A percentile compares a stretch with the other conserved stretches of the same genome.
Conservation (phyloP, 2,888 invertebrate genomes). For the Dicycla oo region DNA sequence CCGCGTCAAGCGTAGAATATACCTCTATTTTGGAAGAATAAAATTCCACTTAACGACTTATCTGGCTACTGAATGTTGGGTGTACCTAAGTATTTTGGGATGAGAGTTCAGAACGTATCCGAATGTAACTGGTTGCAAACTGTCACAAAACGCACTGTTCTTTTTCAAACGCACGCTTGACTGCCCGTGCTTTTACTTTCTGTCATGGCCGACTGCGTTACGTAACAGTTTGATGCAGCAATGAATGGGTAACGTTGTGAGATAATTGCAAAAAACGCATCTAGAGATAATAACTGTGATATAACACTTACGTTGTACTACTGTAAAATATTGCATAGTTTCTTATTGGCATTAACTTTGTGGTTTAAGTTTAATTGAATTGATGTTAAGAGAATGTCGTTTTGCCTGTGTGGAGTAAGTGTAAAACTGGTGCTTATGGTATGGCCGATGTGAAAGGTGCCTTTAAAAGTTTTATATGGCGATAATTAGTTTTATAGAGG, state of each 20-base stretch:
- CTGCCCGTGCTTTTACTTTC: constrained; percentile 84
- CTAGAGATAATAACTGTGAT: constrained; percentile 58
- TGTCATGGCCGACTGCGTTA: constrained; percentile 79
- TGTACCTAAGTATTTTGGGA: constrained; percentile 36
- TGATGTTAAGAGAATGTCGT: constrained; percentile 34
- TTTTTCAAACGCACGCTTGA: constrained; percentile 77
- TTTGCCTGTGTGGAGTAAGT: constrained; percentile 3
- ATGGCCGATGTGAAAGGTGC: constrained; percentile 30
- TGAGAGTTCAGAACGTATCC: constrained; percentile 31
- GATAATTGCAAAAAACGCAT: constrained; percentile 65
- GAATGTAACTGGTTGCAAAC: constrained; percentile 53
- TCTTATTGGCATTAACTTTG: constrained; percentile 48
- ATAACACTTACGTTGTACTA: constrained; percentile 54
- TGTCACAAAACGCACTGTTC: constrained; percentile 69
- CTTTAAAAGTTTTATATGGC: constrained; percentile 23
- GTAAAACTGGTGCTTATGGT: constrained; percentile 38
- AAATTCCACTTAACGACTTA: constrained; percentile 2
- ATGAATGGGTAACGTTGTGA: constrained; percentile 75
- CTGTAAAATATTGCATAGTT: constrained; percentile 53
- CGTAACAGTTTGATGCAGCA: constrained; percentile 76
- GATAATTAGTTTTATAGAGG: constrained; percentile 32
- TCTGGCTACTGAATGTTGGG: not conserved
- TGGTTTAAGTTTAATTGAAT: constrained; percentile 55
- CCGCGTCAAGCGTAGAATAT: too few relatives aligned
- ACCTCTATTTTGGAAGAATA: too few relatives aligned